These are phyloP conservation scores for Protonibea diacanthus DNA, from an alignment of 2,797 vertebrate species.

Conservation along the genomic window DNA sequence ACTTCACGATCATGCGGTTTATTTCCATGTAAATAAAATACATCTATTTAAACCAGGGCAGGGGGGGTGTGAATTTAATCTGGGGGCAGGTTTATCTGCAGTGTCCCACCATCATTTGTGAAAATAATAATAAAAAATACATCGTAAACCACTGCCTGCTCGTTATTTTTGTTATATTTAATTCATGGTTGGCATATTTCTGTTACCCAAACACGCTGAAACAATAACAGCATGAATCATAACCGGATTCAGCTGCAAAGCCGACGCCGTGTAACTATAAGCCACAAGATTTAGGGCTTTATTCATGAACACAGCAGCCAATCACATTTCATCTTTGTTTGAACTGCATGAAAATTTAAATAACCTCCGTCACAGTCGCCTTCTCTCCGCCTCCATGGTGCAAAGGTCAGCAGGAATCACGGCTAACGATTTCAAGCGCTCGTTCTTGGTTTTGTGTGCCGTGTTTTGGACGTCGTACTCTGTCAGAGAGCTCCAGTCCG, in stretches of 20 bases:
- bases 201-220: constrained; percentile 9
- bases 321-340: constrained; percentile 45
- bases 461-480: constrained; percentile 26
- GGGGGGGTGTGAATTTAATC: constrained; percentile 69
- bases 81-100: constrained; percentile 66
- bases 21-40: constrained; percentile 81
- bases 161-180: constrained; percentile 69
- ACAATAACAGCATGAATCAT: constrained; percentile 23
- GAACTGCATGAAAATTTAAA: constrained; percentile 34
- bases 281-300: neutral
- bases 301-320: constrained; percentile 22
- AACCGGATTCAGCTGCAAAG: constrained; percentile 16
- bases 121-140: neutral
- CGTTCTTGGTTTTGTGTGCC: constrained; percentile 30
- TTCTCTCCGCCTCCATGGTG: constrained; percentile 29
- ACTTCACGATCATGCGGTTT: constrained; percentile 61
- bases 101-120: constrained; percentile 49
- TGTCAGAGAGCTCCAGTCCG: neutral
- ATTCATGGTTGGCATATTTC: constrained; percentile 50
- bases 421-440: constrained; percentile 41
- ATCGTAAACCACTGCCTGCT: constrained; percentile 29
- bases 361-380: constrained; percentile 26
- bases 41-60: constrained; percentile 61
- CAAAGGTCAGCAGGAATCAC: constrained; percentile 67
- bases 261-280: constrained; percentile 6